Evolutionary conservation across 2,888 invertebrate genomes (phyloP), one percentile per base, ranked within the genome.

Genomic region (Synergus gifuensis): DNA sequence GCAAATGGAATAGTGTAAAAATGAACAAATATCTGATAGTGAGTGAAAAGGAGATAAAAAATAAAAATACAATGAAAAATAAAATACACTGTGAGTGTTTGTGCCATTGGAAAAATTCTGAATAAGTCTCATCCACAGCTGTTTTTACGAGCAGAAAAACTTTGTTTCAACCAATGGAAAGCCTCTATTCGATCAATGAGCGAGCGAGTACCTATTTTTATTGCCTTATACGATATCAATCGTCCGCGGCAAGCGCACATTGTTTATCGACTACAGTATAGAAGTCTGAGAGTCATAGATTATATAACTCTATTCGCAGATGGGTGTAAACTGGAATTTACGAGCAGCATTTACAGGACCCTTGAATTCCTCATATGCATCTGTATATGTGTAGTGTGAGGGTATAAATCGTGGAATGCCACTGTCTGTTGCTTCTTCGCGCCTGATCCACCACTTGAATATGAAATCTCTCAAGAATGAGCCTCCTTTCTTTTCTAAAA

Each of bases 261-360:
- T 66, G 64, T 66, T 66, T 66, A 36, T 66, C 42, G 40, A 40
- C 64, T 40, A 42, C 18, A 40, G 36, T n/a, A 66, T 66, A 14
- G 40, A 40, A 66, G 40, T 40, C 40, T 36, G 36, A 8, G 36
- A 8, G 42, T 66, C 40, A 66, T 66, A 66, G 64, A 66, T 66
- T 66, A 66, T 66, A 66, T 66, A 66, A 66, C 64, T 40, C 11
- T 64, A 64, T n/a, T 40, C 42, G 22, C n/a, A 44, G 69, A 62
- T 67, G 62, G 69, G 77, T 79, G 76, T 79, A 79, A 79, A 63
- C 76, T 69, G 79, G 22, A 63, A 69, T 79, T 79, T 79, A 79
- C 69, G 77, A 79, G 76, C 44, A 76, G 76, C 60, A 22, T 22
- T 60, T 60, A 60, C 60, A 60, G 60, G 4, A 60, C 11, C 54